A percentile compares a stretch with the other conserved stretches of the same genome.
These are phyloP conservation scores for Muricea muricata DNA, from an alignment of 92 coral and sea anemone species.

Conservation along the genomic window DNA sequence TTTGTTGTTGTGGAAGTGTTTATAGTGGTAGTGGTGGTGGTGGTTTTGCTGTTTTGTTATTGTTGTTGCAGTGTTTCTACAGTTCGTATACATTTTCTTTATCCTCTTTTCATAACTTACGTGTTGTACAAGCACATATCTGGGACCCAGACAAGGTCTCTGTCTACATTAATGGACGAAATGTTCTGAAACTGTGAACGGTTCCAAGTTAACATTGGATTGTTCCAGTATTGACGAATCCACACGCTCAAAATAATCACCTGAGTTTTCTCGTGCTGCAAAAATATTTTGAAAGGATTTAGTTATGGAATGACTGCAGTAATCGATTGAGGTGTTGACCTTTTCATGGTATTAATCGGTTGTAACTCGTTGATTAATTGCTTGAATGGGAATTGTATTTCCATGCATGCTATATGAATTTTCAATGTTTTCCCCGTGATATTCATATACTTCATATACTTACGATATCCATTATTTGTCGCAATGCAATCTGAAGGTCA, in stretches of 20 bases:
- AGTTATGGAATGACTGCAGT: neutral
- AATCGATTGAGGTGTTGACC: no score
- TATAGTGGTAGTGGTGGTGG: no score
- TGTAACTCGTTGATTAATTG: no score
- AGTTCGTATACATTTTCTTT: no score
- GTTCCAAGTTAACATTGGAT: constrained; percentile 62
- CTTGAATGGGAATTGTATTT: no score
- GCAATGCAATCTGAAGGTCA: constrained; percentile 15
- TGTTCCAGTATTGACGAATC: constrained; percentile 59
- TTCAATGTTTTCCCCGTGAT: no score
- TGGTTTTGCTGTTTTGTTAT: no score
- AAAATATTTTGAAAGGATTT: neutral
- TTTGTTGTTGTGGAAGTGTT: no score
- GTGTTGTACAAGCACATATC: constrained; percentile 63
- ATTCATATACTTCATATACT: no score
- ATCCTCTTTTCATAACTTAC: constrained; percentile 31
- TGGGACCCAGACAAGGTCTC: constrained; percentile 54
- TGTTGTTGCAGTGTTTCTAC: no score
- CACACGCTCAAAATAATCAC: constrained; percentile 21
- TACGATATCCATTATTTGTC: constrained; percentile 39
- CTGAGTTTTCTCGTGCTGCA: constrained; percentile 25
- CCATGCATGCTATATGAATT: no score
- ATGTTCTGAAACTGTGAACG: constrained; percentile 28
- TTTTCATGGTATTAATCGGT: no score
- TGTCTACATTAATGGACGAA: constrained; percentile 54